Evolutionary conservation across 64 coral and sea anemone genomes (phyloP), one percentile per base, ranked within the genome.

Genomic region (Hydrozoanthus tunicans): DNA sequence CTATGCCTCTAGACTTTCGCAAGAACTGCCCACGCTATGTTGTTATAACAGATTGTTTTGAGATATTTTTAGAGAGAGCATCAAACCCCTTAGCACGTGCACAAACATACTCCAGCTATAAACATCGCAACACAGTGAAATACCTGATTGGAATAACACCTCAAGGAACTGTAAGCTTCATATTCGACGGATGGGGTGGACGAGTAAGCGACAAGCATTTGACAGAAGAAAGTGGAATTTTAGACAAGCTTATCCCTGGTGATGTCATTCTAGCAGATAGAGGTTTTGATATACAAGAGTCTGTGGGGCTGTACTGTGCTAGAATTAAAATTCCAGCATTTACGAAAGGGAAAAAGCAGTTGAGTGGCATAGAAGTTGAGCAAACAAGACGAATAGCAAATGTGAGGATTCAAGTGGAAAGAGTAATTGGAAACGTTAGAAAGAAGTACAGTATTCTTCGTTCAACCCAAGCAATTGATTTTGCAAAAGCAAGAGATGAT

Each of bases 391-490:
- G 89, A 53, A 91, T 91, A 10, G 89, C 77, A 4, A 91, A 80
- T 70, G 6, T 91, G 4, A 15, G 77, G 51, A 91, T 91, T 56
- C 89, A 91, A 32, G 89, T 91, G 9, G 89, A 91, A 80, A 62
- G 89, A 65, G 81, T 92, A 9, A 92, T 92, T 77, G 81, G 81
- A 56, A 92, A 84, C 79, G 17, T 93, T 52, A 51, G 92, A 69
- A 93, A 89, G 65, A 93, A 89, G 51, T 93, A 93, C 53, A 55
- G 64, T 51, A 83, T 83, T 64, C 73, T 94, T 62, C 78, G 86
- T 85, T 79, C 93, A 12, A 94, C 86, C 25, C 93, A 90, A 71
- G 79, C 93, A 77, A 90, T 94, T 67, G 79, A 91, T 32, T 94
- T 94, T 94, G 88, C 79, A 6, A 68, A 14, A 52, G 23, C 73